A percentile compares a stretch with the other conserved stretches of the same genome.
Conservation (phyloP, 2,797 vertebrate genomes). For the Clarias platycephalus region DNA sequence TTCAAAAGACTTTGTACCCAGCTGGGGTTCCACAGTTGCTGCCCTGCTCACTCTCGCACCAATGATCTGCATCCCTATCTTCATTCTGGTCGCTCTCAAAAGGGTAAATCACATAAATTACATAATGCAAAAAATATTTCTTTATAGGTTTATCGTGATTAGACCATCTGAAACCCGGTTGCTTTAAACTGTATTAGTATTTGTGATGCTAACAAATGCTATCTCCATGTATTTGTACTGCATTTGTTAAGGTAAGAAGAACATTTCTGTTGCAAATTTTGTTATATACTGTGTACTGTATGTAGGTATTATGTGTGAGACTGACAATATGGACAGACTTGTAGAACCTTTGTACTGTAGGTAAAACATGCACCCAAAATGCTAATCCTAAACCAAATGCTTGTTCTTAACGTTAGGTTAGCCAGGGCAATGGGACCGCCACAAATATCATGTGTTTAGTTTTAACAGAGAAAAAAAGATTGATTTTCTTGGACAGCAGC, state of each 20-base stretch:
- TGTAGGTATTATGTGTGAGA: background rate
- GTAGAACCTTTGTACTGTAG: background rate
- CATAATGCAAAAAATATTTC: background rate
- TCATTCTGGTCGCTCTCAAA: slow-evolving; percentile 56
- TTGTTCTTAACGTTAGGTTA: background rate
- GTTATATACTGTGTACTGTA: no score
- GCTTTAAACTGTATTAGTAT: background rate
- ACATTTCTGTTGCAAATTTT: no score
- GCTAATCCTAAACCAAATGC: no score
- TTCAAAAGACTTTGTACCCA: background rate
- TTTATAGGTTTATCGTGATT: no score
- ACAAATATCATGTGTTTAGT: background rate
- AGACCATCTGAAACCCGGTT: background rate
- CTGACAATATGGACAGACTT: background rate
- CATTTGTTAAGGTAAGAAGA: background rate
- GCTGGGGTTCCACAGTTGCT: slow-evolving; percentile 17
- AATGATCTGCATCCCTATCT: slow-evolving; percentile 71
- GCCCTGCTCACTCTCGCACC: slow-evolving; percentile 62
- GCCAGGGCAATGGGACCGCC: background rate
- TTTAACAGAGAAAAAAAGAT: no score
- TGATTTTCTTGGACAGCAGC: background rate
- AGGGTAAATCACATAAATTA: slow-evolving; percentile 59
- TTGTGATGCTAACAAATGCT: background rate
- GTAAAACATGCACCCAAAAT: background rate
- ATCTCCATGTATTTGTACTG: background rate